Evolutionary conservation across 2,888 invertebrate genomes (phyloP), one percentile per base, ranked within the genome.

Genomic region (Onchidella celtica): DNA sequence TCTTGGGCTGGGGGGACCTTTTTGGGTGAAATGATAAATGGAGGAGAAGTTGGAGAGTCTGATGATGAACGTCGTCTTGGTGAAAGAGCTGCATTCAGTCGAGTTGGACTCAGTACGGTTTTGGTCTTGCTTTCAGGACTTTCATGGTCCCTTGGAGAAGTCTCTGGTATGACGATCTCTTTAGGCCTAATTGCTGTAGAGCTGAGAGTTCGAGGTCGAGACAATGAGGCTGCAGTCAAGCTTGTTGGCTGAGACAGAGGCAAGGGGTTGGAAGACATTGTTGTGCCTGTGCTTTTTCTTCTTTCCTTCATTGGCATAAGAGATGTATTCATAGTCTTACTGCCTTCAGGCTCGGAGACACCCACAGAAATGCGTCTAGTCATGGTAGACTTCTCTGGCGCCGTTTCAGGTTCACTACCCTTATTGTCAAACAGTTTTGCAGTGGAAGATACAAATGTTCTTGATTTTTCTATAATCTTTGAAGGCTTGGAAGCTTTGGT

Each of bases 361-460:
- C 66, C 69, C 57, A 61, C 27, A 3, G 83, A 76, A 1, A 74
- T 68, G 21, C 77, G 78, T 59, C 21, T 29, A 0, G 24, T 27
- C 0, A 34, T 36, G 0, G 66, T 6, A 1, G 57, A 29, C n/a
- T 69, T 55, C 11, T 47, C 61, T 70, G 75, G 32, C n/a, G 29
- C 21, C 24, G 40, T n/a, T 17, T 70, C 47, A 36, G 6, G 29
- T 47, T 55, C 66, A n/a, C 21, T 36, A 32, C 65, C 63, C 34
- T 83, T 81, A 47, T 69, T 59, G 36, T 84, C 83, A 66, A 84
- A 84, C 75, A 84, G 72, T 21, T 81, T 81, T 21, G 83, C 81
- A 24, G 77, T 70, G 11, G 75, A 81, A 1, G 81, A 59, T 0
- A 84, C 83, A 55, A 65, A 65, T 59, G 77, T 75, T 1, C 75